phyloP scores from a whole-genome alignment of 2,888 invertebrate species.

The Girardia tigrina region DNA sequence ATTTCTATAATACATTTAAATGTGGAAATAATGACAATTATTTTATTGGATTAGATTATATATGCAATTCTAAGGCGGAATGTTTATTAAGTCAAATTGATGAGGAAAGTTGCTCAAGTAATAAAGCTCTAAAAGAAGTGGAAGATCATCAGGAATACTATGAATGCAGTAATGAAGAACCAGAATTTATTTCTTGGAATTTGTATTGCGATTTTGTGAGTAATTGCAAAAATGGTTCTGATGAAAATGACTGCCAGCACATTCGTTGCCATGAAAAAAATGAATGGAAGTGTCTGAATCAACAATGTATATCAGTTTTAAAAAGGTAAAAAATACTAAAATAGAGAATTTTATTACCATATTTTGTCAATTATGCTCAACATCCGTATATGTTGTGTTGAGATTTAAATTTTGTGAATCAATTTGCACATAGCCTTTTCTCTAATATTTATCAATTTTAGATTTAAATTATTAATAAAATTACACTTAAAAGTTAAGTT shows the following conservation, averaged over 20 bases:
- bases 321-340: too few relatives aligned
- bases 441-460: too few relatives aligned
- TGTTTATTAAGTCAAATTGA: neutral
- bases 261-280: neutral
- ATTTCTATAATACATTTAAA: neutral
- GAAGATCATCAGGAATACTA: neutral
- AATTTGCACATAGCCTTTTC: too few relatives aligned
- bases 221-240: neutral
- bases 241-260: neutral
- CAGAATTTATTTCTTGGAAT: neutral
- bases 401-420: too few relatives aligned
- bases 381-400: too few relatives aligned
- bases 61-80: neutral
- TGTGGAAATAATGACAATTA: neutral
- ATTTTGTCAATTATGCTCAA: too few relatives aligned
- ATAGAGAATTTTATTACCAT: too few relatives aligned
- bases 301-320: neutral
- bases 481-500: too few relatives aligned
- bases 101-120: neutral
- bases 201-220: neutral
- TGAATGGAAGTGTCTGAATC: neutral
- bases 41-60: neutral
- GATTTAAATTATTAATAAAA: too few relatives aligned
- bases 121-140: neutral
- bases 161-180: neutral